These are phyloP conservation scores for Laticauda colubrina DNA, from an alignment of 2,113 vertebrate genomes.

Conservation along the genomic window DNA sequence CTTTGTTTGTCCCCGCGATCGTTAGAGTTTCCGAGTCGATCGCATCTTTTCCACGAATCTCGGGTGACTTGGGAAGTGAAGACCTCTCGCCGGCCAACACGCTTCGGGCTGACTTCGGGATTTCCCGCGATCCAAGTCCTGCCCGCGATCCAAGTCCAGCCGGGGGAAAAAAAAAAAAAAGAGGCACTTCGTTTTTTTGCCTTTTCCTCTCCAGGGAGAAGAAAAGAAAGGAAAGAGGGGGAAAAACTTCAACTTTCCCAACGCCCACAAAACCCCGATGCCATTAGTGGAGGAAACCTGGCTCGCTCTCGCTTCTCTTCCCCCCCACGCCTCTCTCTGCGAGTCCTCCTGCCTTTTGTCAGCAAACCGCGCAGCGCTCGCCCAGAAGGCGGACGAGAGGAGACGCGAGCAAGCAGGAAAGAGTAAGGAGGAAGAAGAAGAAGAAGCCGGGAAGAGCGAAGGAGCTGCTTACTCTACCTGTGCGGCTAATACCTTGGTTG, in stretches of 20 bases:
- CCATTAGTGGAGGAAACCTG: not conserved
- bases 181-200: not conserved
- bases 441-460: not conserved
- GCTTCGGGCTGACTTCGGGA: not conserved
- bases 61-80: not conserved
- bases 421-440: too few relatives aligned
- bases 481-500: slow-evolving; percentile 80
- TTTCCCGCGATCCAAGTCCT: not conserved
- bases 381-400: not conserved
- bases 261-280: slow-evolving; percentile 47
- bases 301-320: too few relatives aligned
- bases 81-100: not conserved
- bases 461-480: slow-evolving; percentile 76
- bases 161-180: too few relatives aligned
- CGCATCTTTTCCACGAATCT: not conserved
- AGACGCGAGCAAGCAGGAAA: not conserved
- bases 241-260: slow-evolving; percentile 41
- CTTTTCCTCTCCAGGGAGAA: not conserved
- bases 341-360: not conserved
- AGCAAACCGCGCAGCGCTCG: not conserved
- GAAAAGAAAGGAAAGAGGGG: not conserved
- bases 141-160: not conserved
- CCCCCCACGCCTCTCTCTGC: not conserved
- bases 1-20: not conserved
- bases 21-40: not conserved